phyloP scores from a whole-genome alignment of 2,888 invertebrate genomes.

The Eilema caniola region DNA sequence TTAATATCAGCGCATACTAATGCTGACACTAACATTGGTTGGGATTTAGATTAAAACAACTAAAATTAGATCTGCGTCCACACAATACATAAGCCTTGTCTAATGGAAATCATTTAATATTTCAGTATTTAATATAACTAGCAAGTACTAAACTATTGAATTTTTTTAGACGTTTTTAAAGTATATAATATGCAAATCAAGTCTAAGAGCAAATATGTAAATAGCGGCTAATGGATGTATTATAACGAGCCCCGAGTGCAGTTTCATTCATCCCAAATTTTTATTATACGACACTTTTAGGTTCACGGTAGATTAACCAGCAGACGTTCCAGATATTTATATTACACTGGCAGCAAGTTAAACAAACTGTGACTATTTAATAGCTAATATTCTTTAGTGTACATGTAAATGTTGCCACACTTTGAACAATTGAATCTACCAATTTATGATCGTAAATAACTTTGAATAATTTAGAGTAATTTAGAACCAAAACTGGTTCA shows the following conservation, averaged over 20 bases:
- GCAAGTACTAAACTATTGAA: neutral
- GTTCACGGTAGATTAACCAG: constrained; percentile 84
- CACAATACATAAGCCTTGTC: neutral
- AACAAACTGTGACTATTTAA: constrained; percentile 23
- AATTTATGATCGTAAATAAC: neutral
- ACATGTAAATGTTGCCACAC: neutral
- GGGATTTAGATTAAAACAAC: too few relatives aligned
- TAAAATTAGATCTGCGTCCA: too few relatives aligned
- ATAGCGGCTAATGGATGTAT: constrained; percentile 70
- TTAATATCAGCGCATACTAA: too few relatives aligned
- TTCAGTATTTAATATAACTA: neutral
- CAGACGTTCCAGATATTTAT: constrained; percentile 63
- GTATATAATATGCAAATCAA: constrained; percentile 44
- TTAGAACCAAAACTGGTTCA: neutral
- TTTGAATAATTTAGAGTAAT: too few relatives aligned
- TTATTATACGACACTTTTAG: constrained; percentile 74
- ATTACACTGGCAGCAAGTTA: constrained; percentile 60
- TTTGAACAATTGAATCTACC: neutral
- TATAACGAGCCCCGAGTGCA: constrained; percentile 79
- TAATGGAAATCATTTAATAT: neutral
- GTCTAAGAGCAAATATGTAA: constrained; percentile 34
- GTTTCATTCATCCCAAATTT: constrained; percentile 78
- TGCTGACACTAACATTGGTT: too few relatives aligned
- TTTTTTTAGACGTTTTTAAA: constrained; percentile 15
- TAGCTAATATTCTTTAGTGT: neutral